Evolutionary conservation across 2,797 vertebrate species (phyloP), one percentile per base, ranked within the genome.

Genomic region (Neosilurus hyrtlii): DNA sequence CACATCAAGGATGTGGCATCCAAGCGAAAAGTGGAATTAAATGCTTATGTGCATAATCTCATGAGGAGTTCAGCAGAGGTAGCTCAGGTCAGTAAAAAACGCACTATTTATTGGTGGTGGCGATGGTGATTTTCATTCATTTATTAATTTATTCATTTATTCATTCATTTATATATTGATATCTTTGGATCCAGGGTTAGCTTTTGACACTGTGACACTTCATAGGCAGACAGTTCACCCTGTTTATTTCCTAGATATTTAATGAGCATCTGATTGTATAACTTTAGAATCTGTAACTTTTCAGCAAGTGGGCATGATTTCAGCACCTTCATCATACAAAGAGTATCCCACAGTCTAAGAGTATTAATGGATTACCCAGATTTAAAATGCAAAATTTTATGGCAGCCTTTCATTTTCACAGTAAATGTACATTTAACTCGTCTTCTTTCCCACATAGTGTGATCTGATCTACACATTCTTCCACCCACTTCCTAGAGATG

Each of bases 391-490:
- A 43, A 43, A 43, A 43, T 43, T 43, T 43, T 43, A 43, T 43
- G 2, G 37, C 37, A 43, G 37, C 37, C 37, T 43, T 43, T 43
- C 37, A 43, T 43, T 2, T 43, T 43, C 2, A 43, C 37, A 43
- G 6, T 3, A 43, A 43, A 43, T 43, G 37, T 6, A 43, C 37
- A 43, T 43, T 43, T 43, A 43, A 43, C 37, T 77, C 43, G 35
- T 82, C 14, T 57, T 24, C 51, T 43, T 43, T 43, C 37, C 37
- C 37, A 2, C 84, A 24, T 77, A 99, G 98, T 99, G 98, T 91
- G 98, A 99, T 92, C 95, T 99, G 89, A 92, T 99, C 91, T 99
- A 97, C 94, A 99, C 98, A 9, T 99, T 99, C 93, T 99, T 98
- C 92, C 98, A 99, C 91, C 96, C 98, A 0, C 95, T 98, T 88